Evolutionary conservation across 2,113 vertebrate genomes (phyloP).

Genomic region (Dasyornis broadbenti): DNA sequence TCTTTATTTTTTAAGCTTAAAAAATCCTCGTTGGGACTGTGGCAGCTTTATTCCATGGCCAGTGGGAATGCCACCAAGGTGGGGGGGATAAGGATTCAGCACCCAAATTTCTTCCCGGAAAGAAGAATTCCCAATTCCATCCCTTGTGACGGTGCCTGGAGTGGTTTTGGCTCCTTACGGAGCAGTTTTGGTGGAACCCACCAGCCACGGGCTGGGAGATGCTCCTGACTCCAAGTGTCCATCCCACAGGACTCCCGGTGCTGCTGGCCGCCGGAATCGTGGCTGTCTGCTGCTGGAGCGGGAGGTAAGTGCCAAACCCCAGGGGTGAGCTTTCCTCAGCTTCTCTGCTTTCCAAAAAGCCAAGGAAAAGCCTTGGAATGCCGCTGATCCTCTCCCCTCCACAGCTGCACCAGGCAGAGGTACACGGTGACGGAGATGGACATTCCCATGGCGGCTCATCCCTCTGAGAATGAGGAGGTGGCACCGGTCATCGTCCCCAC

Average conservation of each 20-base stretch:
- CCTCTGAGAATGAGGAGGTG: background rate
- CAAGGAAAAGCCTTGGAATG: background rate
- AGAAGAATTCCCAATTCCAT: background rate
- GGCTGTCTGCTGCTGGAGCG: background rate
- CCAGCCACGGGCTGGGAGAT: fast-evolving
- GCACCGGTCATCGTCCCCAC: fast-evolving
- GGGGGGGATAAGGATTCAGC: background rate
- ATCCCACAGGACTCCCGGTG: background rate
- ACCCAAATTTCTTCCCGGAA: background rate
- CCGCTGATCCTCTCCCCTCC: fast-evolving
- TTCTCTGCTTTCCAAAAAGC: background rate
- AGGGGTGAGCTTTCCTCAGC: fast-evolving
- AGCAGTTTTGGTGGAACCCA: background rate
- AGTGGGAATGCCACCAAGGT: fast-evolving
- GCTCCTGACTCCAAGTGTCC: fast-evolving
- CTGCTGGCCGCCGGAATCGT: fast-evolving
- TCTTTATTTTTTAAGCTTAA: background rate
- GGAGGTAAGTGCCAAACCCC: background rate
- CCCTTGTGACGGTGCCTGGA: fast-evolving
- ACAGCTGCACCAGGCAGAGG: fast-evolving
- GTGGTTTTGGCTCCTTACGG: fast-evolving
- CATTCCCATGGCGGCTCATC: background rate
- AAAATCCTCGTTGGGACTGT: background rate
- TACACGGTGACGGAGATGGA: fast-evolving
- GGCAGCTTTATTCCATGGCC: background rate